Conservation (phyloP, 2,888 invertebrate species). For the Lapara coniferarum region DNA sequence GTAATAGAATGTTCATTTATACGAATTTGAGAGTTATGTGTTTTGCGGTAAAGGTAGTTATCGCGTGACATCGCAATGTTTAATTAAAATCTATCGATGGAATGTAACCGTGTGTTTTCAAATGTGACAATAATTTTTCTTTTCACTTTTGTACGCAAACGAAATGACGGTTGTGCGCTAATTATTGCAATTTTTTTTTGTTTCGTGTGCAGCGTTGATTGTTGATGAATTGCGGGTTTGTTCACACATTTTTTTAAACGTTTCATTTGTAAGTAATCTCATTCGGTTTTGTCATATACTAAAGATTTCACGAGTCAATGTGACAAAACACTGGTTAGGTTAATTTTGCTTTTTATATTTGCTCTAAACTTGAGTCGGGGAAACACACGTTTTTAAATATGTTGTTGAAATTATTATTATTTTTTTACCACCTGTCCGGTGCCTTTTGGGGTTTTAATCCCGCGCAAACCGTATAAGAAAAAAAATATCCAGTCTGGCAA, state of each 20-base stretch:
- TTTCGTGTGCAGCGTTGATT: background rate
- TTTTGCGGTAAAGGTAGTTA: background rate
- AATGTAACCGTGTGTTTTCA: slow-evolving; percentile 11
- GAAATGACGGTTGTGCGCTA: background rate
- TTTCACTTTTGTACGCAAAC: slow-evolving; percentile 19
- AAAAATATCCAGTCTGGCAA: too few relatives aligned
- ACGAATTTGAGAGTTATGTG: background rate
- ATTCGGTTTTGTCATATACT: too few relatives aligned
- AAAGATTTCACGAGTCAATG: too few relatives aligned
- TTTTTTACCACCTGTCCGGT: too few relatives aligned
- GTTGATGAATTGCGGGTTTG: background rate
- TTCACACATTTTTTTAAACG: background rate
- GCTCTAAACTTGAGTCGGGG: too few relatives aligned
- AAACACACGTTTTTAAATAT: too few relatives aligned
- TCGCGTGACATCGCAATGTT: background rate
- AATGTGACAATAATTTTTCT: slow-evolving; percentile 10
- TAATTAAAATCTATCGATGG: slow-evolving; percentile 18
- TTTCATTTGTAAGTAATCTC: too few relatives aligned
- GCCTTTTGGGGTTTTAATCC: too few relatives aligned
- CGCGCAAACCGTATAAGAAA: too few relatives aligned
- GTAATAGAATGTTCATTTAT: background rate
- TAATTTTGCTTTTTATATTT: too few relatives aligned
- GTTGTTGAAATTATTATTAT: too few relatives aligned
- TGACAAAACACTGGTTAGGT: too few relatives aligned
- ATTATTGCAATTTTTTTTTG: background rate